Conservation (phyloP, 2,888 invertebrate species). For the Spisula solida region DNA sequence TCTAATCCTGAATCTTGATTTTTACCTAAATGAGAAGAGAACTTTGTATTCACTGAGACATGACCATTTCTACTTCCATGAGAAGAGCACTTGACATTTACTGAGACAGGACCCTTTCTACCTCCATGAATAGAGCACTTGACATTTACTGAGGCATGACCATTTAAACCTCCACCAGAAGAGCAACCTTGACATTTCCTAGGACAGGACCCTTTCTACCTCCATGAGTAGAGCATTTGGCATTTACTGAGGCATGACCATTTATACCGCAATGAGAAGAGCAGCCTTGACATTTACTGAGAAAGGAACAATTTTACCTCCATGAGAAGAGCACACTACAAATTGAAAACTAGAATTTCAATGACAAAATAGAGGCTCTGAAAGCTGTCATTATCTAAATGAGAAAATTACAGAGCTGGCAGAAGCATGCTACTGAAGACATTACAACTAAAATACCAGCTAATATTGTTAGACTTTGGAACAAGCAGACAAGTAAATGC, state of each 20-base stretch:
- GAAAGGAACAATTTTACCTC: neutral
- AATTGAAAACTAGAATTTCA: neutral
- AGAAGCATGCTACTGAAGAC: neutral
- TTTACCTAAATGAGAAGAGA: too few species aligned
- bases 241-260: too few species aligned
- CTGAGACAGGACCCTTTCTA: neutral
- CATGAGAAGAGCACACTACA: neutral
- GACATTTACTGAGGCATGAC: too few species aligned
- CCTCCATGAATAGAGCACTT: neutral
- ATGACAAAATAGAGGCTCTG: neutral
- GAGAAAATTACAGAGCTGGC: neutral
- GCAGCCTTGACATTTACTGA: neutral
- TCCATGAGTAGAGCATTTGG: neutral
- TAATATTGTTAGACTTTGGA: neutral
- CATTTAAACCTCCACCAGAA: too few species aligned
- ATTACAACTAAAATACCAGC: neutral
- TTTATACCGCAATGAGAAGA: too few species aligned
- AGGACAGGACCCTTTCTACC: neutral
- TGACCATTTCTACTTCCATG: too few species aligned
- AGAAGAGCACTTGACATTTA: too few species aligned
- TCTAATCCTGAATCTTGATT: neutral
- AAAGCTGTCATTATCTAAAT: neutral
- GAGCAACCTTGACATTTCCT: neutral
- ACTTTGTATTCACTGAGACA: too few species aligned
- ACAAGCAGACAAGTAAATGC: neutral